These are phyloP conservation scores for Serripes groenlandicus DNA, from an alignment of 2,888 invertebrate species.

Conservation along the genomic window DNA sequence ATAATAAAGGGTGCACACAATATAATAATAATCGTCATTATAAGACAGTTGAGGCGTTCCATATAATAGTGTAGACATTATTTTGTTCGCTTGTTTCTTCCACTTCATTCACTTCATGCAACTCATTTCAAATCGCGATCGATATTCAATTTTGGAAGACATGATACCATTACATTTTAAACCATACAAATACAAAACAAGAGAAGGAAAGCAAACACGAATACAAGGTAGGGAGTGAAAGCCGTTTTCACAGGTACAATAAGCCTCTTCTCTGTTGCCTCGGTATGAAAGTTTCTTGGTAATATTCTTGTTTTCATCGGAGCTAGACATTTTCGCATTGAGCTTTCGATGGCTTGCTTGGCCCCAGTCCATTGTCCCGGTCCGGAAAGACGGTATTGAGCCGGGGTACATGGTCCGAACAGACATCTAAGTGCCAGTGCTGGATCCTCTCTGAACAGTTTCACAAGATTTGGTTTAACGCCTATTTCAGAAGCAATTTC, in stretches of 20 bases:
- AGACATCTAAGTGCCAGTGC: constrained; percentile 79
- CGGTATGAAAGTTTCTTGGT: constrained; percentile 55
- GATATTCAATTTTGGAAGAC: too few species aligned
- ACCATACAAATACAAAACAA: not conserved
- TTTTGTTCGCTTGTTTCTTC: not conserved
- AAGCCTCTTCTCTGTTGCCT: not conserved
- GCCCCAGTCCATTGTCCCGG: constrained; percentile 79
- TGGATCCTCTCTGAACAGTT: constrained; percentile 75
- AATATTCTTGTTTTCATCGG: constrained; percentile 63
- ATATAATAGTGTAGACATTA: too few species aligned
- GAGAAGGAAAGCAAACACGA: not conserved
- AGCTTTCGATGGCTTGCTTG: constrained; percentile 64
- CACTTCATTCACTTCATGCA: not conserved
- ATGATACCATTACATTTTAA: too few species aligned
- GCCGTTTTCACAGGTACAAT: not conserved
- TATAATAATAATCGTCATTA: too few species aligned
- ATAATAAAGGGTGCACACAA: too few species aligned
- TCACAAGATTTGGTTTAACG: constrained; percentile 76
- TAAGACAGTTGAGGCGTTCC: too few species aligned
- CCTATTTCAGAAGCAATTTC: constrained; percentile 81
- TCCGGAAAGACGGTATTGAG: constrained; percentile 83
- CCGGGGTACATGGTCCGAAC: constrained; percentile 83
- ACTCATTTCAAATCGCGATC: too few species aligned
- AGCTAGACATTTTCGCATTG: constrained; percentile 58
- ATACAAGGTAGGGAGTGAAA: not conserved